Evolutionary conservation across 2,888 invertebrate genomes (phyloP).

Genomic region (Athetis lepigone): DNA sequence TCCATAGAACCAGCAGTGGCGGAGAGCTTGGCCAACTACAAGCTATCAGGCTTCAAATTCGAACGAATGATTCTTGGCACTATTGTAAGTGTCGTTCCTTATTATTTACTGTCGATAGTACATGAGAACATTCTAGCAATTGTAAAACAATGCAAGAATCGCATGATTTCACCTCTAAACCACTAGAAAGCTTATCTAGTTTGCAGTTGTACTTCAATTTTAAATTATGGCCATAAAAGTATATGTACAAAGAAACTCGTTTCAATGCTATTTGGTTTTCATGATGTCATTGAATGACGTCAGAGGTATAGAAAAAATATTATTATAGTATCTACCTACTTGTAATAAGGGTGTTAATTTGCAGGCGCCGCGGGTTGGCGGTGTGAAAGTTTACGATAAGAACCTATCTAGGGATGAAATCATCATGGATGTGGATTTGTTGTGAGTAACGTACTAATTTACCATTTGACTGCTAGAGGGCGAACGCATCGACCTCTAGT

Average conservation of each 20-base stretch:
- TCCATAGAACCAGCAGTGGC: conserved; percentile 96
- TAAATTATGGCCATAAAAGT: conserved; percentile 18
- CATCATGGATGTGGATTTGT: conserved; percentile 98
- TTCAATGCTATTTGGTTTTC: conserved; percentile 29
- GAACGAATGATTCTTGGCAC: conserved; percentile 98
- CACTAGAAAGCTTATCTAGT: conserved; percentile 15
- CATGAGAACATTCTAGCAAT: not conserved
- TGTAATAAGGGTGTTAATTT: conserved; percentile 67
- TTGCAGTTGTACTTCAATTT: conserved; percentile 17
- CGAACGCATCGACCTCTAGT: too few relatives aligned
- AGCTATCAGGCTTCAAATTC: conserved; percentile 97
- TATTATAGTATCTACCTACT: conserved; percentile 22
- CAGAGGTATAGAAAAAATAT: conserved; percentile 37
- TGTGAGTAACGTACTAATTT: conserved; percentile 92
- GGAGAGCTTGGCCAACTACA: conserved; percentile 95
- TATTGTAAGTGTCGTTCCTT: conserved; percentile 92
- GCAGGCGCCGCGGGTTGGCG: conserved; percentile 97
- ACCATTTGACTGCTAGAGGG: too few relatives aligned
- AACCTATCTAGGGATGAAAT: conserved; percentile 98
- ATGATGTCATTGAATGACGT: conserved; percentile 21
- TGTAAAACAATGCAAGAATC: conserved; percentile 17
- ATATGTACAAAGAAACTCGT: conserved; percentile 7
- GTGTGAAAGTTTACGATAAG: conserved; percentile 98
- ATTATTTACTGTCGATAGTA: not conserved
- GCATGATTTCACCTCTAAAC: conserved; percentile 8